A percentile compares a stretch with the other conserved stretches of the same genome.
These are phyloP conservation scores for Apis laboriosa DNA, from an alignment of 1,140 invertebrate species.

Conservation along the genomic window DNA sequence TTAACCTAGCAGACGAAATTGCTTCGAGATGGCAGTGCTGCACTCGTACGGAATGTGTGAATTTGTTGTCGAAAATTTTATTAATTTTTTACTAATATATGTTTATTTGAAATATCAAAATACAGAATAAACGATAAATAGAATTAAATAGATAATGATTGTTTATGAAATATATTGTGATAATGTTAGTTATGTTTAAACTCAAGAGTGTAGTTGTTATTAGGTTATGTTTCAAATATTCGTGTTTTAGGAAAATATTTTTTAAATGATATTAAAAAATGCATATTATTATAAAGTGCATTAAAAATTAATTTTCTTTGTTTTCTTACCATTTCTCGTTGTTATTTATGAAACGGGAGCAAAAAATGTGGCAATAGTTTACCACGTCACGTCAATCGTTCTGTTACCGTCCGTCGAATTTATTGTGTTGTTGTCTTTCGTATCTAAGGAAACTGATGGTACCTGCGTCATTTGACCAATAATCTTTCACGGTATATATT, in stretches of 20 bases:
- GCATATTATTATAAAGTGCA: slow-evolving; percentile 31
- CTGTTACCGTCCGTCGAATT: slow-evolving; percentile 24
- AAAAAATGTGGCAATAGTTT: slow-evolving; percentile 20
- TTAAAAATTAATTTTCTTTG: slow-evolving; percentile 29
- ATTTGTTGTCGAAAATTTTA: background rate
- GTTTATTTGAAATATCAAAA: too few relatives aligned
- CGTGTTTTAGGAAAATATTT: background rate
- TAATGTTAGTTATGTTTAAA: background rate
- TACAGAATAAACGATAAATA: background rate
- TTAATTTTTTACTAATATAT: background rate
- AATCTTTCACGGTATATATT: slow-evolving; percentile 6
- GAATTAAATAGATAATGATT: background rate
- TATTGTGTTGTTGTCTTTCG: slow-evolving; percentile 57
- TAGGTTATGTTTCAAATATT: slow-evolving; percentile 50
- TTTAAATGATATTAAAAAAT: background rate
- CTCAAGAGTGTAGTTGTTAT: background rate
- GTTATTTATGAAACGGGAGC: slow-evolving; percentile 32
- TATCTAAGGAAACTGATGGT: slow-evolving; percentile 61
- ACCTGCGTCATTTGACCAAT: slow-evolving; percentile 39
- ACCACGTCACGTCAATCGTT: slow-evolving; percentile 30
- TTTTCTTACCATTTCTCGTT: slow-evolving; percentile 55
- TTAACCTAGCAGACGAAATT: slow-evolving; percentile 14
- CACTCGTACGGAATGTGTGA: too few relatives aligned
- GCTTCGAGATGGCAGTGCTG: background rate
- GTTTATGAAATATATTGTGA: background rate